Conservation (phyloP, 2,113 vertebrate genomes). For the Mus musculus region GRCm39 chr16:80250001-80250500, state of each 20-base stretch:
- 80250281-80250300: neutral
- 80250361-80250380: neutral
- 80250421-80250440: neutral
- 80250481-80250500: neutral
- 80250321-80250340: neutral
- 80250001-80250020: neutral
- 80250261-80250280: neutral
- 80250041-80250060: neutral
- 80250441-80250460: neutral
- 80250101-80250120: conserved; percentile 6
- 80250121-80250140: conserved; percentile 54
- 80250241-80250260: neutral
- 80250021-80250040: neutral
- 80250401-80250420: neutral
- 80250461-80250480: neutral
- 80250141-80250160: conserved; percentile 11
- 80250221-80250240: neutral
- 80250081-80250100: neutral
- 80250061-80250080: neutral
- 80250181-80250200: conserved; percentile 44
- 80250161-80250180: neutral
- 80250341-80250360: neutral
- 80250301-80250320: neutral
- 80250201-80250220: neutral
- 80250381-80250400: neutral